These are phyloP conservation scores for Actinia equina DNA, from an alignment of 64 coral and sea anemone genomes.

Conservation along the genomic window DNA sequence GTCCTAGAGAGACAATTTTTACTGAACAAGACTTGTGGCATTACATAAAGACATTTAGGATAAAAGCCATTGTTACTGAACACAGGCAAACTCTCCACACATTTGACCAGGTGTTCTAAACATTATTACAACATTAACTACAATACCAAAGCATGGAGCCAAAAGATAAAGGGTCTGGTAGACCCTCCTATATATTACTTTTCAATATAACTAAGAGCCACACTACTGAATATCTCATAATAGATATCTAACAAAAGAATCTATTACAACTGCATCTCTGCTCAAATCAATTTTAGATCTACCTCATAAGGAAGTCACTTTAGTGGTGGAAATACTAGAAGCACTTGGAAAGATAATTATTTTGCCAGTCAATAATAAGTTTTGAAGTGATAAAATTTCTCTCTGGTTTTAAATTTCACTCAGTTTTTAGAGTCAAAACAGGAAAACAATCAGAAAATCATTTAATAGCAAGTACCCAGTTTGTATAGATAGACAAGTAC, in stretches of 20 bases:
- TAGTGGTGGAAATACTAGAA: neutral
- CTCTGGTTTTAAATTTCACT: neutral
- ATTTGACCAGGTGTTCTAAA: neutral
- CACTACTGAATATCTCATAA: neutral
- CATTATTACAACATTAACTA: neutral
- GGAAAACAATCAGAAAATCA: neutral
- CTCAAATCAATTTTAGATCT: neutral
- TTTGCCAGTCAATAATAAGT: neutral
- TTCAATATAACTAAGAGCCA: neutral
- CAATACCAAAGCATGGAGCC: slow-evolving; percentile 1
- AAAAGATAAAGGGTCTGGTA: neutral
- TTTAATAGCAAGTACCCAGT: neutral
- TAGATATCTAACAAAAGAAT: neutral
- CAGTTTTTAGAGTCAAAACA: neutral
- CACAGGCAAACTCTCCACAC: neutral
- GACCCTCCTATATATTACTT: neutral
- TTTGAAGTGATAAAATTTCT: neutral
- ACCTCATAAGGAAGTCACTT: neutral
- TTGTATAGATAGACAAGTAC: neutral
- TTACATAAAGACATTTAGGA: neutral
- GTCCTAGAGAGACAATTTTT: neutral
- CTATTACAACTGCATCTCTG: neutral
- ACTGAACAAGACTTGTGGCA: neutral
- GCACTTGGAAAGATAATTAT: neutral
- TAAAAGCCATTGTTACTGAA: neutral